Percentiles rank a stretch among this genome's conserved stretches.
These are phyloP conservation scores for Mirounga angustirostris DNA, from an alignment of 2,113 vertebrate genomes.

Conservation along the genomic window DNA sequence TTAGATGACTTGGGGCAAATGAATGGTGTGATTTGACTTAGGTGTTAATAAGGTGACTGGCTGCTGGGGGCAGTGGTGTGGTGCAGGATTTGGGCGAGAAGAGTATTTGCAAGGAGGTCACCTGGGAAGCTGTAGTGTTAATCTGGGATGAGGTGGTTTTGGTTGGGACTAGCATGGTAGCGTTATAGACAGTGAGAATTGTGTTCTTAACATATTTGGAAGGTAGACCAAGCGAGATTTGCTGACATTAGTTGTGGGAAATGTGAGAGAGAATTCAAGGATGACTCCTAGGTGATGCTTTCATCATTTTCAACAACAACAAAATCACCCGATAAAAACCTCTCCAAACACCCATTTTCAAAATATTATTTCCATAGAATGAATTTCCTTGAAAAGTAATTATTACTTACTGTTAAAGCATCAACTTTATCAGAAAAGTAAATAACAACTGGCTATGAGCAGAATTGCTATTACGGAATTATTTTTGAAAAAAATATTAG, in stretches of 20 bases:
- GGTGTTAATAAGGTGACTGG: not conserved
- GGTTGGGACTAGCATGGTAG: not conserved
- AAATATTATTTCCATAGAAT: not conserved
- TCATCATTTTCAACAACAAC: not conserved
- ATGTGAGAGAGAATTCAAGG: not conserved
- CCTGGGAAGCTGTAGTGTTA: not conserved
- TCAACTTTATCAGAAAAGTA: not conserved
- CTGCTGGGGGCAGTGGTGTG: not conserved
- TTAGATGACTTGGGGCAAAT: not conserved
- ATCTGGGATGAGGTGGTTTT: not conserved
- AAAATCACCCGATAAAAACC: not conserved
- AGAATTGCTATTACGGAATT: not conserved
- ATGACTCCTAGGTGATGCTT: not conserved
- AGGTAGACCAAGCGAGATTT: not conserved
- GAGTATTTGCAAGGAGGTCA: not conserved
- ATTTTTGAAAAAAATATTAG: not conserved
- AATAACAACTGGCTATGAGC: not conserved
- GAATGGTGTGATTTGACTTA: not conserved
- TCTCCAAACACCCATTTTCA: not conserved
- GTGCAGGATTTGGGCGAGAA: not conserved
- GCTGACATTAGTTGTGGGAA: not conserved
- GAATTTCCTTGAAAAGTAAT: constrained; percentile 2
- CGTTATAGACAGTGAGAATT: not conserved
- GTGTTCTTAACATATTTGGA: not conserved
- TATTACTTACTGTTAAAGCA: not conserved